Conservation (phyloP, 37 sponge, comb jelly and placozoan species). For the Crambe crambe region DNA sequence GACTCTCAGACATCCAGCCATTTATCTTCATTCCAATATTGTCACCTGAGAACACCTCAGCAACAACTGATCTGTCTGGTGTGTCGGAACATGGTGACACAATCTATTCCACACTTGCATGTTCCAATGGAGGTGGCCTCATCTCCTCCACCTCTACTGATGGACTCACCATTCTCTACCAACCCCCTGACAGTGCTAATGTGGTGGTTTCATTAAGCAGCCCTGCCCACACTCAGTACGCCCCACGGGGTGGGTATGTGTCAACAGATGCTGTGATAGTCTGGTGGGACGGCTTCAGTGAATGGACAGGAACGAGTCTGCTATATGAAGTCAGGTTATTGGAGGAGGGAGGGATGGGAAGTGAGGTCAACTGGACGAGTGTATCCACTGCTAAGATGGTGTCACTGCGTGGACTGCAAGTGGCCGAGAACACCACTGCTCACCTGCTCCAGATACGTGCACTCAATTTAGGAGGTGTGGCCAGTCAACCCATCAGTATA, state of each 20-base stretch:
- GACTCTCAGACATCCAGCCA: constrained; percentile 13
- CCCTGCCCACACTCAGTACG: constrained; percentile 24
- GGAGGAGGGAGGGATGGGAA: background rate
- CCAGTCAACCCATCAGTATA: constrained; percentile 14
- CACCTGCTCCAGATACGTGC: constrained; percentile 57
- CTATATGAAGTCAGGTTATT: constrained; percentile 42
- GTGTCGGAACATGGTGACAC: constrained; percentile 1
- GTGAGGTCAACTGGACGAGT: constrained; percentile 40
- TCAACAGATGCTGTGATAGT: constrained; percentile 20
- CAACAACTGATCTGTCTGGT: constrained; percentile 3
- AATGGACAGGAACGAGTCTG: constrained; percentile 23
- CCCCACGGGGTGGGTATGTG: constrained; percentile 14
- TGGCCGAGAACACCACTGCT: background rate
- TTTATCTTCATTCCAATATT: background rate
- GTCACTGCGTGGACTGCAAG: constrained; percentile 24
- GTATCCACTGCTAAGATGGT: constrained; percentile 34
- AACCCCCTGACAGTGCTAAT: background rate
- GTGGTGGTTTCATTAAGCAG: constrained; percentile 17
- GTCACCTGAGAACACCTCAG: background rate
- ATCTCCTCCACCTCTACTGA: constrained; percentile 33
- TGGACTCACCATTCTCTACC: constrained; percentile 50
- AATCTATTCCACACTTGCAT: constrained; percentile 58
- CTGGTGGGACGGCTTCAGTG: constrained; percentile 54
- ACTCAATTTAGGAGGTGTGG: constrained; percentile 34
- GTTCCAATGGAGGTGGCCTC: constrained; percentile 69